Evolutionary conservation across 2,797 vertebrate species (phyloP), one percentile per base, ranked within the genome.

Genomic region (Epinephelus malabaricus): DNA sequence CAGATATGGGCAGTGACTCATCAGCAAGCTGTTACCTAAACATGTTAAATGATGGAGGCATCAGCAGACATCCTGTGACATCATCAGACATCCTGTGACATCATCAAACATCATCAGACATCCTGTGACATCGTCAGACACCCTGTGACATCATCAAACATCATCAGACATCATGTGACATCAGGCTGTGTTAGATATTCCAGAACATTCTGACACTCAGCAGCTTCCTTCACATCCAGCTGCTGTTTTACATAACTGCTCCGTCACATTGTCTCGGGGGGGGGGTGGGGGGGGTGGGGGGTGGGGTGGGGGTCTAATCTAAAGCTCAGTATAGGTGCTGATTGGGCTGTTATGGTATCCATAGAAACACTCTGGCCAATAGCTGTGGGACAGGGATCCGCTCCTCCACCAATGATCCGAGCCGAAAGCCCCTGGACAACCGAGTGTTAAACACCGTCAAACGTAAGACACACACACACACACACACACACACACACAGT

Each of bases 331-430:
- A 96, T 74, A 69, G 73, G 77, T 86, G 78, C 81, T 94, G 85
- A 94, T 85, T 91, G 70, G 83, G 4, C 79, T 90, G 62, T 91
- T 90, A 82, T 93, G 88, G 89, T 91, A 54, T 92, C 89, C 92
- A 81, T 95, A 99, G 98, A 95, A 95, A 95, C 88, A 95, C 95
- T n/a, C 84, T 95, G 89, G 95, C 95, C 94, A 98, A 99, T 93
- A 99, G 98, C 94, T 99, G 98, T 0, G 98, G 98, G 66, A 98
- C 98, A 1, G 98, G 98, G 74, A 99, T 98, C 86, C 97, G 98
- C 40, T 99, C 98, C 0, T 99, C 98, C 45, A 98, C 97, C n/a
- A 98, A 98, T 19, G 98, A 98, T 91, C 98, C 98, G 0, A 99
- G 96, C 93, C 93, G 98, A 75, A 99, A 98, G 81, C 98, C 98